Conservation (phyloP, 2,888 invertebrate genomes). For the Fragum fragum region DNA sequence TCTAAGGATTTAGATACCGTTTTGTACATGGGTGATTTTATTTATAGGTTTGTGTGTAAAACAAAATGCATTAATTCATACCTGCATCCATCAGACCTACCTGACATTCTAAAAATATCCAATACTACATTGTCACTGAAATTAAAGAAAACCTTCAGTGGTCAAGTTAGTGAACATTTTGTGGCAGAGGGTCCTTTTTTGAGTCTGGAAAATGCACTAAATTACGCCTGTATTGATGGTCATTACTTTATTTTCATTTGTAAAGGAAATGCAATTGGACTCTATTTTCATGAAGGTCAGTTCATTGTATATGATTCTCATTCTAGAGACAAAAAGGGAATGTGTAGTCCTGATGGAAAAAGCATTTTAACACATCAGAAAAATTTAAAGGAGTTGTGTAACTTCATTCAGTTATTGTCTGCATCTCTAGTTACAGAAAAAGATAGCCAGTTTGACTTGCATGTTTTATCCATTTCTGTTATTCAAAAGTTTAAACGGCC, state of each 20-base stretch:
- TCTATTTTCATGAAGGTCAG: background rate
- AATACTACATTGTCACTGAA: background rate
- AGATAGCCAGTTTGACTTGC: background rate
- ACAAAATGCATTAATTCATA: conserved; percentile 1
- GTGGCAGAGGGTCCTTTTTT: conserved; percentile 14
- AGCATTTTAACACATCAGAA: background rate
- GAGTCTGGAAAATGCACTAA: conserved; percentile 23
- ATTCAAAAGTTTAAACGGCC: too few relatives aligned
- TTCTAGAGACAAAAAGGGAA: conserved; percentile 30
- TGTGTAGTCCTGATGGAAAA: conserved; percentile 14
- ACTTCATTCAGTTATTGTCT: background rate
- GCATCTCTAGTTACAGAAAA: background rate
- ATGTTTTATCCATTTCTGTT: background rate
- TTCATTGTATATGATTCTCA: conserved; percentile 41
- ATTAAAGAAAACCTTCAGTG: conserved; percentile 27
- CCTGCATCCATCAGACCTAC: conserved; percentile 12
- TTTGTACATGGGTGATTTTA: conserved; percentile 24
- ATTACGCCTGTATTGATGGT: background rate
- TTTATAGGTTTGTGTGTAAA: too few relatives aligned
- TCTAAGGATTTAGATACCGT: conserved; percentile 19
- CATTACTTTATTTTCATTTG: conserved; percentile 25
- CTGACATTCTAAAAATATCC: conserved; percentile 7
- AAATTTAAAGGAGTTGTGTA: background rate
- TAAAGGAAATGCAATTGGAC: conserved; percentile 26
- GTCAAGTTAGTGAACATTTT: conserved; percentile 3